Conservation (phyloP, 2,113 vertebrate genomes). For the Serilophus lunatus region DNA sequence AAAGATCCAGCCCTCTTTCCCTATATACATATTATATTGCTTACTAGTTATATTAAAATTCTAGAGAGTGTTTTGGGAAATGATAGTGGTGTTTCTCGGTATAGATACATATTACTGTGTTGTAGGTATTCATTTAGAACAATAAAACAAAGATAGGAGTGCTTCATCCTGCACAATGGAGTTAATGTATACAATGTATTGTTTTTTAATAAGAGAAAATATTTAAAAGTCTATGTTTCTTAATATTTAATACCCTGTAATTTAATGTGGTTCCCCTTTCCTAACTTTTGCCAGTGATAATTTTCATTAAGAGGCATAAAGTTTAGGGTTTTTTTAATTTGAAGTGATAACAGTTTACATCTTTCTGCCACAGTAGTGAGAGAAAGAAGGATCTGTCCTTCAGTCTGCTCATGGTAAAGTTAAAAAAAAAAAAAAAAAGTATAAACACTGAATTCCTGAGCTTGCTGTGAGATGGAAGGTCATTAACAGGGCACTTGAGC, state of each 20-base stretch:
- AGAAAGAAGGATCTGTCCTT: conserved; percentile 72
- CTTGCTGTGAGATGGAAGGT: conserved; percentile 82
- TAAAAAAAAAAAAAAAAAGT: conserved; percentile 50
- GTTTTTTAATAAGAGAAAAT: not conserved
- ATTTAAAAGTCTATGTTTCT: conserved; percentile 29
- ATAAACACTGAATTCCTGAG: conserved; percentile 82
- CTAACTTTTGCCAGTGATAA: conserved; percentile 64
- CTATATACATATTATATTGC: not conserved
- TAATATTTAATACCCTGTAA: not conserved
- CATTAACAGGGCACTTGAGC: conserved; percentile 86
- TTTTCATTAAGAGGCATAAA: conserved; percentile 70
- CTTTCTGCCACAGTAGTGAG: conserved; percentile 63
- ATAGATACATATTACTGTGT: not conserved
- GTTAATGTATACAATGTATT: not conserved
- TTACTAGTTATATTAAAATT: not conserved
- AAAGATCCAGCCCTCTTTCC: not conserved
- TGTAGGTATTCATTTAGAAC: not conserved
- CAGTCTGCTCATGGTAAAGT: conserved; percentile 70
- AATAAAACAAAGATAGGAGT: not conserved
- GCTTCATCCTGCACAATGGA: not conserved
- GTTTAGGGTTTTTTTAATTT: conserved; percentile 39
- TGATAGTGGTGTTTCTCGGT: not conserved
- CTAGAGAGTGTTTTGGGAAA: not conserved
- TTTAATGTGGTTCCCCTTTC: conserved; percentile 40
- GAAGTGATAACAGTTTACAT: conserved; percentile 68